Conservation (phyloP, 2,888 invertebrate genomes). For the Nymphalis urticae region DNA sequence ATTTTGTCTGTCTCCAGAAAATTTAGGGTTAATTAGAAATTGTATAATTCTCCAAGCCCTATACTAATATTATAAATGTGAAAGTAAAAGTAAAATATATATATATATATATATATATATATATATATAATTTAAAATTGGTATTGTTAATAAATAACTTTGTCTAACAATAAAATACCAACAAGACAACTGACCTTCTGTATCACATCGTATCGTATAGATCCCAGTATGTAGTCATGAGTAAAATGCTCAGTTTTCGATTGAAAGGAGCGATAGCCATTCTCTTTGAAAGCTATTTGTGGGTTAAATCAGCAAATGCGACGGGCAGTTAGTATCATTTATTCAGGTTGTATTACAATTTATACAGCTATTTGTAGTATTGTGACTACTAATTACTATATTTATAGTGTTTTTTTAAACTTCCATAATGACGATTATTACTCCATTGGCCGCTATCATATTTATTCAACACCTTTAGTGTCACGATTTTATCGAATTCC, state of each 20-base stretch:
- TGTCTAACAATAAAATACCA: neutral
- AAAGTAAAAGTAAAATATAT: too few relatives aligned
- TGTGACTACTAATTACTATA: neutral
- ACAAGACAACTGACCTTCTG: neutral
- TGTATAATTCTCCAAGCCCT: too few relatives aligned
- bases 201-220: neutral
- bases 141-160: too few relatives aligned
- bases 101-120: too few relatives aligned
- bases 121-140: too few relatives aligned
- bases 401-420: too few relatives aligned
- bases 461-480: too few relatives aligned
- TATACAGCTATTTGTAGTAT: neutral
- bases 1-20: neutral
- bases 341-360: neutral
- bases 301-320: neutral
- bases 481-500: too few relatives aligned
- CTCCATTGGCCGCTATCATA: too few relatives aligned
- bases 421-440: too few relatives aligned
- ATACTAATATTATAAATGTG: too few relatives aligned
- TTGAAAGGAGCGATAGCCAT: neutral
- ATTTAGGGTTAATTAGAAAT: neutral
- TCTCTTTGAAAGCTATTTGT: conserved; percentile 1
- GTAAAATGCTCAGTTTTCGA: conserved; percentile 6
- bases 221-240: neutral
- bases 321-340: neutral